Evolutionary conservation across 2,797 vertebrate genomes (phyloP), one percentile per base, ranked within the genome.

Genomic region (Typhlichthys eigenmanni): DNA sequence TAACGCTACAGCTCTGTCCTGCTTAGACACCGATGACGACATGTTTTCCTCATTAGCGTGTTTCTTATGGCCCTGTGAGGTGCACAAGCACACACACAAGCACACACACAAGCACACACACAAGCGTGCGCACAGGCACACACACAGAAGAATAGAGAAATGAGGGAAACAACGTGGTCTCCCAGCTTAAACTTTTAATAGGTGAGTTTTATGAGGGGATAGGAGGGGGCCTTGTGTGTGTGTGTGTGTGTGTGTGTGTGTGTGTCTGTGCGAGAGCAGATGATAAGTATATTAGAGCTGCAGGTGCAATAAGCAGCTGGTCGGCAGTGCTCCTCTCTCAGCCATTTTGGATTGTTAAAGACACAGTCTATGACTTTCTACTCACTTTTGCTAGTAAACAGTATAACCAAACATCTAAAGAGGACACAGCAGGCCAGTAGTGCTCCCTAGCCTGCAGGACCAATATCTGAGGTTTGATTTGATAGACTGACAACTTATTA

Each of bases 271-370:
- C 24, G 13, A 49, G 53, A 61, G 55, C 34, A 54, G 38, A 17
- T 9, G 52, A 49, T 8, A 65, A 43, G 54, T 60, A 49, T 68
- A 65, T 63, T 54, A 47, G 66, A 63, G 43, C 34, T 83, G 83
- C 87, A 88, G 84, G 85, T 89, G 88, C 80, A 78, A 55, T 6
- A 58, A 74, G 80, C 88, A 90, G 88, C 85, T 90, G 88, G 65
- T 55, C 14, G 11, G 74, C 45, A 64, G 59, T 53, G 64, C 60
- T 74, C 80, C 74, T 57, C 58, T 71, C 64, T 49, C 79, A 76
- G 71, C 17, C 55, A 57, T 58, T 68, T 43, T 54, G 55, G 57
- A 57, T 62, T 49, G 38, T 43, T 43, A 43, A 43, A 43, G 38
- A 7, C 4, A 43, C 8, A 43, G 5, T 10, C 7, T 10, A 9